phyloP scores from a whole-genome alignment of 2,113 vertebrate genomes.

The Pollachius pollachius region DNA sequence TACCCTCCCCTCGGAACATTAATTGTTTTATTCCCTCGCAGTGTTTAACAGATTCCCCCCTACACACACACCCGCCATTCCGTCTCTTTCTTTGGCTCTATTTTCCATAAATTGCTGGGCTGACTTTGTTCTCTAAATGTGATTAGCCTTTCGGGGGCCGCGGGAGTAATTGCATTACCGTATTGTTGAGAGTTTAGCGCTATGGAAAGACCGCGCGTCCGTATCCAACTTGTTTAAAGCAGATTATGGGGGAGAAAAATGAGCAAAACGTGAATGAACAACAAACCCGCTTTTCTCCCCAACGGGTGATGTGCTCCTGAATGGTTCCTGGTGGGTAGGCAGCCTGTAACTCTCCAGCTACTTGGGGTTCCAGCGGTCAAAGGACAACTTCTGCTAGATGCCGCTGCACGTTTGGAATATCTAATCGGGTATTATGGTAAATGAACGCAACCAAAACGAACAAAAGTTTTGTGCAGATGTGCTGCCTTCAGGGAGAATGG shows the following conservation, averaged over 20 bases:
- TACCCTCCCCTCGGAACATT: slow-evolving; percentile 68
- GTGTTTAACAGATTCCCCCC: slow-evolving; percentile 61
- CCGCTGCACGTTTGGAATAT: slow-evolving; percentile 47
- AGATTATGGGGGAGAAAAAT: slow-evolving; percentile 40
- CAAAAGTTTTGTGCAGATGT: slow-evolving; percentile 28
- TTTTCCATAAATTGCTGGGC: slow-evolving; percentile 67
- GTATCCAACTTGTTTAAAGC: slow-evolving; percentile 76
- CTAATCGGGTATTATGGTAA: slow-evolving; percentile 44
- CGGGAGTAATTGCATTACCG: slow-evolving; percentile 78
- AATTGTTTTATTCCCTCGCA: slow-evolving; percentile 62
- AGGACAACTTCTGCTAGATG: slow-evolving; percentile 45
- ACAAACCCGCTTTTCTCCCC: slow-evolving; percentile 61
- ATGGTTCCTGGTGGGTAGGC: slow-evolving; percentile 39
- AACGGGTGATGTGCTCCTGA: slow-evolving; percentile 34
- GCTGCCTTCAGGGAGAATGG: slow-evolving; percentile 18
- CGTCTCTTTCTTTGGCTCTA: slow-evolving; percentile 50
- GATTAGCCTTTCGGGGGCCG: slow-evolving; percentile 72
- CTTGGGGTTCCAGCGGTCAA: slow-evolving; percentile 21
- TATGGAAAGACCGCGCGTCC: slow-evolving; percentile 63
- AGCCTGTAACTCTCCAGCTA: slow-evolving; percentile 37
- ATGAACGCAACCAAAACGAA: background rate
- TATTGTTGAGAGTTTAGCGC: slow-evolving; percentile 65
- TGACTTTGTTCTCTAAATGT: slow-evolving; percentile 78
- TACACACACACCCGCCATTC: slow-evolving; percentile 9
- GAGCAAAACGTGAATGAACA: slow-evolving; percentile 53